A percentile compares a stretch with the other conserved stretches of the same genome.
Conservation (phyloP, 1,140 invertebrate genomes). For the Trialeurodes vaporariorum region DNA sequence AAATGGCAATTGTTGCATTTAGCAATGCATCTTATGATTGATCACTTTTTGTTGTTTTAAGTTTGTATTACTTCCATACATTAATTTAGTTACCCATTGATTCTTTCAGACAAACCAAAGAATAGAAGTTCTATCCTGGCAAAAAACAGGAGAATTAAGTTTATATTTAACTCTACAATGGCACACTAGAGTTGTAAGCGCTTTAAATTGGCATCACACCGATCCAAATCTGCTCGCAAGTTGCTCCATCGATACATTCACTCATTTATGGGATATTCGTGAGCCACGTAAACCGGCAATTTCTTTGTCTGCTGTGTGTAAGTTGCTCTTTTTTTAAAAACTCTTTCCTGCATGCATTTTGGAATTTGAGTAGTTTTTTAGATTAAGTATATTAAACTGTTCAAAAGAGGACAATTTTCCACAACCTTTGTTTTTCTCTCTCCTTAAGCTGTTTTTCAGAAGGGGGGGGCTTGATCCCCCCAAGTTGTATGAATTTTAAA, state of each 20-base stretch:
- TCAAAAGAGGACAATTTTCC: too few species aligned
- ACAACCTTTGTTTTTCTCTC: too few species aligned
- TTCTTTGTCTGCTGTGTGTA: conserved; percentile 67
- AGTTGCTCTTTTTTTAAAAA: too few species aligned
- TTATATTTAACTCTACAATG: conserved; percentile 61
- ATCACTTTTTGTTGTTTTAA: conserved; percentile 8
- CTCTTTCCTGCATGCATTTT: too few species aligned
- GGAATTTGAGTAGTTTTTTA: too few species aligned
- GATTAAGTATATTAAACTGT: too few species aligned
- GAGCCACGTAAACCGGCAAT: conserved; percentile 67
- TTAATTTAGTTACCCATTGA: conserved; percentile 16
- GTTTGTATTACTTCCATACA: neutral
- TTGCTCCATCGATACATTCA: conserved; percentile 87
- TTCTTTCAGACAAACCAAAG: conserved; percentile 65
- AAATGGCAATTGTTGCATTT: too few species aligned
- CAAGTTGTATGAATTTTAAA: conserved; percentile 3
- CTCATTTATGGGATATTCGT: conserved; percentile 84
- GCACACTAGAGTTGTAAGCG: conserved; percentile 80
- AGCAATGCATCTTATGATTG: too few species aligned
- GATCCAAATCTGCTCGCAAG: conserved; percentile 82
- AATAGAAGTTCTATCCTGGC: conserved; percentile 70
- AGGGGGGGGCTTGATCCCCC: neutral
- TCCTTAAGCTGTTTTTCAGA: too few species aligned
- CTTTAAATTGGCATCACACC: conserved; percentile 84
- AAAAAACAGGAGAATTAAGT: conserved; percentile 46